Conservation (phyloP, 2,113 vertebrate species). For the Bos taurus region DNA sequence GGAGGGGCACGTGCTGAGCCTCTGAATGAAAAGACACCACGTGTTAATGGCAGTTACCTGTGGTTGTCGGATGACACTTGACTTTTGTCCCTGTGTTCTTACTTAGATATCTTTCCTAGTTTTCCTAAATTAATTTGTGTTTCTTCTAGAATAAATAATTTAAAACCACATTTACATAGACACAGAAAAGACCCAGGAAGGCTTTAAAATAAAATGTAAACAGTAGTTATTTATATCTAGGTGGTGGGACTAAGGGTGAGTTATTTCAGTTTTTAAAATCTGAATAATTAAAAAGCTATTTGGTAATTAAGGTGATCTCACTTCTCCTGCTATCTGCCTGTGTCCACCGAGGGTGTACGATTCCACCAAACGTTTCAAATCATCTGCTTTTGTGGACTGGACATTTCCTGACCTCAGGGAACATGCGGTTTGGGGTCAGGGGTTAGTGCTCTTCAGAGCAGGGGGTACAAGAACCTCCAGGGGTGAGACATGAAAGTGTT, state of each 20-base stretch:
- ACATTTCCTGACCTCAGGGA: accelerated
- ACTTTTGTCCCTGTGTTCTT: not conserved
- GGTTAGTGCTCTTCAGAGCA: accelerated
- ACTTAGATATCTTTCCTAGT: not conserved
- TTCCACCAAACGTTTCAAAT: no score
- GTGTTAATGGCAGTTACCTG: accelerated
- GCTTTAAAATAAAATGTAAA: not conserved
- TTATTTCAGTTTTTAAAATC: not conserved
- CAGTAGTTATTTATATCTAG: slow-evolving; percentile 3
- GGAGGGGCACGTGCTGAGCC: accelerated
- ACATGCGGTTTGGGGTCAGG: accelerated
- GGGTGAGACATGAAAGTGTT: accelerated
- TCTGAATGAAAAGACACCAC: not conserved
- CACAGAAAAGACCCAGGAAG: not conserved
- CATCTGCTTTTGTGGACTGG: accelerated
- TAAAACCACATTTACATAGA: not conserved
- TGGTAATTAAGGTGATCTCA: not conserved
- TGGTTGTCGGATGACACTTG: not conserved
- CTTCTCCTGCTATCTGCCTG: not conserved
- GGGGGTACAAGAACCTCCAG: not conserved
- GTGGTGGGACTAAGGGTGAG: not conserved
- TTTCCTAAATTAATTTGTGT: slow-evolving; percentile 36
- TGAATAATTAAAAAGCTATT: not conserved
- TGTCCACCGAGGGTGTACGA: not conserved
- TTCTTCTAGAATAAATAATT: slow-evolving; percentile 38